Evolutionary conservation across 2,113 vertebrate genomes (phyloP).

Genomic region (Psephotus haematonotus): DNA sequence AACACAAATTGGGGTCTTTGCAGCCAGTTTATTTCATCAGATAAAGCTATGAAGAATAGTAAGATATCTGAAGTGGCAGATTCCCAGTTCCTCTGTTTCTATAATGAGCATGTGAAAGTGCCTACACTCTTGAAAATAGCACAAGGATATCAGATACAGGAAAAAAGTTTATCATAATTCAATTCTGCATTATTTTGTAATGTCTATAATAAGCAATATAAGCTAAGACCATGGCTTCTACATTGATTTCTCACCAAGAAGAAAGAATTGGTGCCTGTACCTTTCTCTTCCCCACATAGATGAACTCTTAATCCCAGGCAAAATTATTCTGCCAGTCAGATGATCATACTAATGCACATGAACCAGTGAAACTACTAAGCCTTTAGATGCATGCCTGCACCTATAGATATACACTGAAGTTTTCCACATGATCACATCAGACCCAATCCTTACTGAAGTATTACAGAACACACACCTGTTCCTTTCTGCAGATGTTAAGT

Average conservation of each 20-base stretch:
- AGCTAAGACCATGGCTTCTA: neutral
- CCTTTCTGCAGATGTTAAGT: neutral
- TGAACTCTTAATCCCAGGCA: neutral
- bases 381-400: neutral
- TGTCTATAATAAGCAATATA: neutral
- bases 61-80: neutral
- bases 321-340: neutral
- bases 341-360: rapidly evolving
- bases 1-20: neutral
- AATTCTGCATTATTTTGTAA: neutral
- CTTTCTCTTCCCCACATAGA: neutral
- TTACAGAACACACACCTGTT: neutral
- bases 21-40: neutral
- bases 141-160: neutral
- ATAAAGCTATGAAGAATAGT: neutral
- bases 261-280: neutral
- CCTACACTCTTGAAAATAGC: neutral
- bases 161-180: neutral
- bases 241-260: neutral
- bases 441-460: neutral
- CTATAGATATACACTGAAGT: neutral
- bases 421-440: neutral
- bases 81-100: neutral
- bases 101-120: neutral
- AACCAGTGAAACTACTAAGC: neutral